phyloP scores from a whole-genome alignment of 2,888 invertebrate species.

The Ichneumoninae sp. region DNA sequence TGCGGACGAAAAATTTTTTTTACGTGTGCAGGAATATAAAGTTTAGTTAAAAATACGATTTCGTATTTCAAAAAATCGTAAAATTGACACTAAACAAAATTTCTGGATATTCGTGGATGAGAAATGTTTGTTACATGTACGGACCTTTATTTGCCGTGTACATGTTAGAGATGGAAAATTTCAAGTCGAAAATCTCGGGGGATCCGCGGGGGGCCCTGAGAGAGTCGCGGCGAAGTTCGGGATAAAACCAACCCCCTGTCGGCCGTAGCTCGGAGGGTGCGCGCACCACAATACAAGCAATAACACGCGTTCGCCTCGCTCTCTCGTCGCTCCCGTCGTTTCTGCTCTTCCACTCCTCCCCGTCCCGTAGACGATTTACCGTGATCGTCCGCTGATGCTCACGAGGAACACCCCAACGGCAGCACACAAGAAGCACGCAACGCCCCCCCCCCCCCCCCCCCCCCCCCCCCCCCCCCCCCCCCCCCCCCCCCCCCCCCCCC shows the following conservation, averaged over 20 bases:
- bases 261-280: constrained; percentile 71
- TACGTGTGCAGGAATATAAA: neutral
- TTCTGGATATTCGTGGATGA: too few species aligned
- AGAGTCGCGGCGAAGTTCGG: neutral
- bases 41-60: too few species aligned
- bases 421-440: constrained; percentile 55
- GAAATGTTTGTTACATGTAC: too few species aligned
- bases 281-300: constrained; percentile 82
- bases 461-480: constrained; percentile 50
- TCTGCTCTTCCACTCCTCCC: constrained; percentile 34
- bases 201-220: constrained; percentile 43
- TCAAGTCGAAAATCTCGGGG: constrained; percentile 74
- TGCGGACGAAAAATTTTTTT: too few species aligned
- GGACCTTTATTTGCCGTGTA: too few species aligned
- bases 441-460: constrained; percentile 56
- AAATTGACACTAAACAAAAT: neutral
- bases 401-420: constrained; percentile 39
- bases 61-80: too few species aligned
- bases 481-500: constrained; percentile 44
- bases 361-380: constrained; percentile 57
- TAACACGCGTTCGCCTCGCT: constrained; percentile 79
- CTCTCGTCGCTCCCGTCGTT: constrained; percentile 70
- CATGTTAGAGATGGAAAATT: constrained; percentile 27
- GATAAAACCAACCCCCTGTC: constrained; percentile 77
- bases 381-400: constrained; percentile 49